Conservation (phyloP, 2,113 vertebrate genomes). For the Chaenocephalus aceratus region DNA sequence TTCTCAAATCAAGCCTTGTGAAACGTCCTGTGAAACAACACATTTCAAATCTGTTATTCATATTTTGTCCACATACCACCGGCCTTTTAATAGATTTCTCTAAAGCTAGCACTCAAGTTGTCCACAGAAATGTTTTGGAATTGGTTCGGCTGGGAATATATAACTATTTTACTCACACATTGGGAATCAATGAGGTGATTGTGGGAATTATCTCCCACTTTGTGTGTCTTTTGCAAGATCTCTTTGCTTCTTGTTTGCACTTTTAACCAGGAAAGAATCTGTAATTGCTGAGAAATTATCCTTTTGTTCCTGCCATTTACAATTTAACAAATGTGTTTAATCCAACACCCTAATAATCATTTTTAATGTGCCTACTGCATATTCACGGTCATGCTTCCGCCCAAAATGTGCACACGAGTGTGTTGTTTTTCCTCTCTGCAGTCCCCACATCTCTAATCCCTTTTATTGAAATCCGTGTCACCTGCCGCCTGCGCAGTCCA, state of each 20-base stretch:
- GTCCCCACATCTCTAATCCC: conserved; percentile 85
- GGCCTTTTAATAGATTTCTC: conserved; percentile 6
- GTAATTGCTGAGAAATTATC: neutral
- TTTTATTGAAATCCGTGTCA: conserved; percentile 87
- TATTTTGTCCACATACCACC: conserved; percentile 9
- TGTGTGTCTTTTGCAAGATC: neutral
- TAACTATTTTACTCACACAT: conserved; percentile 7
- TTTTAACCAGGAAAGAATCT: neutral
- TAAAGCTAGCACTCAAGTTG: neutral
- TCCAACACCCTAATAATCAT: neutral
- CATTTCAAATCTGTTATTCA: neutral
- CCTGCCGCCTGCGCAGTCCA: conserved; percentile 84
- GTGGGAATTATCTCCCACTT: conserved; percentile 6
- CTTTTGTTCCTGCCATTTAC: neutral
- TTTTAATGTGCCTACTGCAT: neutral
- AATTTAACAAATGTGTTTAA: conserved; percentile 10
- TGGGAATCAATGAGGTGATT: conserved; percentile 8
- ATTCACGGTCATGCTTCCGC: conserved; percentile 43
- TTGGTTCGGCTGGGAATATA: conserved; percentile 4
- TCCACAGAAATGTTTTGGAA: conserved; percentile 1
- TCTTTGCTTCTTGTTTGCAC: neutral
- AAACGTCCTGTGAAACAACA: neutral
- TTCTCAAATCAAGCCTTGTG: neutral
- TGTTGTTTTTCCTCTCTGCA: conserved; percentile 75
- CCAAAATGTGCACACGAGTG: conserved; percentile 37